Base-by-base conservation (phyloP, 2,113 vertebrate species). In the Rhinopomastus cyanomelas region DNA sequence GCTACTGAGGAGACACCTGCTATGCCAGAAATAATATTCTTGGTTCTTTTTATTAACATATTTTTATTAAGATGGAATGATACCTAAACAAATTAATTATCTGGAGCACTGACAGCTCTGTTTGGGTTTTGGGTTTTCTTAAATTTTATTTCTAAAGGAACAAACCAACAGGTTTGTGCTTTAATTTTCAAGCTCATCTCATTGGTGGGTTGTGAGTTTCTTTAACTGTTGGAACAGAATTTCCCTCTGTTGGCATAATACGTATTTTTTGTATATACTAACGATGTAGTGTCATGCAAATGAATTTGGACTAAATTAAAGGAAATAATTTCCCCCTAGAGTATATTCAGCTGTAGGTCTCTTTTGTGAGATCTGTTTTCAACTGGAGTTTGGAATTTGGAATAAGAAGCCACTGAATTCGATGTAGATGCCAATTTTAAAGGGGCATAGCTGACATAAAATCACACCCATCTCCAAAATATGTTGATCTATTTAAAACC, bases 381-480 rank as follows among this genome's bases (percentile, higher is more conserved):
- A 88, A 80, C 56, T 67, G 23, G 56, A 83, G 81, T 77, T 93
- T 71, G 73, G 87, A 85, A 87, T 81, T 85, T 86, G 81, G 72
- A 89, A 60, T 71, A 85, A 87, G 82, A 37, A 64, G 18, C 65
- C 80, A 78, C 87, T 81, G 91, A 91, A 92, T 85, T 74, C 66
- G 82, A 53, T 30, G 65, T 62, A 69, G 76, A 85, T 94, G 85
- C 91, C 85, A 93, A 49, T 85, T 96, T 83, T 89, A 55, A 91
- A 93, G 94, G 88, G 87, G 44, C 79, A 89, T 32, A 77, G 79
- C 88, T 67, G 83, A 39, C 81, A 68, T 32, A 64, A 83, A 85
- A 93, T 93, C 82, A 60, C 87, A 94, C 68, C 93, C 68, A 83
- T 95, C 89, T 88, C 87, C 73, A 87, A 76, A 94, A 87, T 93